Conservation (phyloP, 2,888 invertebrate genomes). For the Anarsia innoxiella region DNA sequence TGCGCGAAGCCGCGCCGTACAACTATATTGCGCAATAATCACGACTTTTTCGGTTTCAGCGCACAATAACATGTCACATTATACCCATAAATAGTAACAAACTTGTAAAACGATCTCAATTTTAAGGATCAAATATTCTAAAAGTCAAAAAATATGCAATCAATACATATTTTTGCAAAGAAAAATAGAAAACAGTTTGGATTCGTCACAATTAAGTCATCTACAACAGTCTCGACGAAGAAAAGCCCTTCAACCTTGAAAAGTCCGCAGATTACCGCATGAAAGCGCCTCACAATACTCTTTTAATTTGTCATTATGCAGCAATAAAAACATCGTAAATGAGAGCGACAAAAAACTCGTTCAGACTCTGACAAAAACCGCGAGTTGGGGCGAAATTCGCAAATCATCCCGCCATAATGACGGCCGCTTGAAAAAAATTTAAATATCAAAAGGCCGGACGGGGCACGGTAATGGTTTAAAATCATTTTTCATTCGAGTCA, state of each 20-base stretch:
- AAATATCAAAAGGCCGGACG: slow-evolving; percentile 75
- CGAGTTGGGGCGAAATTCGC: slow-evolving; percentile 70
- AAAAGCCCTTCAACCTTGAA: slow-evolving; percentile 50
- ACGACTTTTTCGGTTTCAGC: not conserved
- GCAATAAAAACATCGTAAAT: slow-evolving; percentile 73
- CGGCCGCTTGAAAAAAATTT: slow-evolving; percentile 74
- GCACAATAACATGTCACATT: not conserved
- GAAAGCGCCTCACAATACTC: slow-evolving; percentile 68
- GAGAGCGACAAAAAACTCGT: slow-evolving; percentile 70
- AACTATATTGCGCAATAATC: slow-evolving; percentile 30
- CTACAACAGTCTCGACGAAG: slow-evolving; percentile 34
- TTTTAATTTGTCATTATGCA: slow-evolving; percentile 73
- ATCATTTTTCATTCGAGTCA: slow-evolving; percentile 74
- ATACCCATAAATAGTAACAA: not conserved
- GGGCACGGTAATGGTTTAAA: slow-evolving; percentile 74
- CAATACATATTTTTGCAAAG: not conserved
- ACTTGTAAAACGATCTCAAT: too few species aligned
- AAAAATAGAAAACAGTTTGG: not conserved
- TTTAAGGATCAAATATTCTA: too few species aligned
- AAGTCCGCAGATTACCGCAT: slow-evolving; percentile 54
- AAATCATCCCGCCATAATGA: slow-evolving; percentile 72
- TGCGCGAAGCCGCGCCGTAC: slow-evolving; percentile 55
- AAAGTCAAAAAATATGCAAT: too few species aligned
- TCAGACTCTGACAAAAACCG: slow-evolving; percentile 64
- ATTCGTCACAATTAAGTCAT: slow-evolving; percentile 41